Conservation (phyloP, 1,140 invertebrate species). For the Drosophila lini region DNA sequence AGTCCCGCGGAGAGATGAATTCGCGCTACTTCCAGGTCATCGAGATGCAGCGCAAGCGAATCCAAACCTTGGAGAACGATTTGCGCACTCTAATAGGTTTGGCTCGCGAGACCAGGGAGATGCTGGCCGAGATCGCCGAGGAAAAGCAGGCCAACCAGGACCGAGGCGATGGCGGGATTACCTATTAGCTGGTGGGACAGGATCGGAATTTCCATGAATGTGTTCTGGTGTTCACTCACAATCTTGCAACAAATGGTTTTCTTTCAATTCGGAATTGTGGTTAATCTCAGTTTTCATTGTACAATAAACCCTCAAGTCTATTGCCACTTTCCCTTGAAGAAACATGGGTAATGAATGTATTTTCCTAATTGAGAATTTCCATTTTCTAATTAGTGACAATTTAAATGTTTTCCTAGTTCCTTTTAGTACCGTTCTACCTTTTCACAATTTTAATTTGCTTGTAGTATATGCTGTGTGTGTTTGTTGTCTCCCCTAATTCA, state of each 20-base stretch:
- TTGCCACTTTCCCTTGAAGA: neutral
- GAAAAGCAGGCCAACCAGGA: slow-evolving; percentile 12
- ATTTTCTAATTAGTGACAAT: slow-evolving; percentile 70
- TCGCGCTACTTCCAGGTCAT: slow-evolving; percentile 36
- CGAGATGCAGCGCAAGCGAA: slow-evolving; percentile 40
- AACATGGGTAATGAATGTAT: neutral
- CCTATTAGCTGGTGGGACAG: neutral
- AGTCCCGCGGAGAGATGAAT: slow-evolving; percentile 19
- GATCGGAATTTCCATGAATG: neutral
- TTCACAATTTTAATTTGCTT: slow-evolving; percentile 38
- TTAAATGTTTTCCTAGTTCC: slow-evolving; percentile 41
- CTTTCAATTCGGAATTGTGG: neutral
- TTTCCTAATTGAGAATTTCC: slow-evolving; percentile 17
- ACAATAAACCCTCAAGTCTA: neutral
- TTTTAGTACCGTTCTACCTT: slow-evolving; percentile 1
- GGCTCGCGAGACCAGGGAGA: slow-evolving; percentile 51
- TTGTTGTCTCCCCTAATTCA: slow-evolving; percentile 34
- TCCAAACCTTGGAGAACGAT: slow-evolving; percentile 41
- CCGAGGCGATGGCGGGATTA: neutral
- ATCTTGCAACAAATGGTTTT: neutral
- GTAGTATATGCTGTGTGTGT: slow-evolving; percentile 43
- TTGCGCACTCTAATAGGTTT: slow-evolving; percentile 34
- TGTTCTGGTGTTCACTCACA: neutral
- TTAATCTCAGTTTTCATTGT: too few species aligned
- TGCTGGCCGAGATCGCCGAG: slow-evolving; percentile 40